Percentiles rank a stretch among this genome's conserved stretches.
Conservation (phyloP, 53 echinoderm and acorn worm genomes). For the Luidia sarsii region DNA sequence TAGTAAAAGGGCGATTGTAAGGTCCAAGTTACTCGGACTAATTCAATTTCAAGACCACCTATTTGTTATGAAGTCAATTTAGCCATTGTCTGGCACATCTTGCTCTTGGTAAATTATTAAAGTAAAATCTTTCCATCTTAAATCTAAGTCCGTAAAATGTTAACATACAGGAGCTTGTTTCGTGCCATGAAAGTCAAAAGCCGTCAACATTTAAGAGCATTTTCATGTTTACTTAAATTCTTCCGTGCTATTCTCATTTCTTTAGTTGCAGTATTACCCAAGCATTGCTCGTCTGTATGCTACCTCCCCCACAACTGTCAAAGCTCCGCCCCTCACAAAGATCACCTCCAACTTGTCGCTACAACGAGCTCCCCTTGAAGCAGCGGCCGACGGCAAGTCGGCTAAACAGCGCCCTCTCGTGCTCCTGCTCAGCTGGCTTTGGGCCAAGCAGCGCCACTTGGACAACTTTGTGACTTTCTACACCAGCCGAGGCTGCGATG, state of each 20-base stretch:
- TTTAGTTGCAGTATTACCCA: slow-evolving; percentile 49
- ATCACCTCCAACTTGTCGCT: slow-evolving; percentile 69
- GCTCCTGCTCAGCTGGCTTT: slow-evolving; percentile 88
- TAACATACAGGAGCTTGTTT: neutral
- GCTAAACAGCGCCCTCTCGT: slow-evolving; percentile 76
- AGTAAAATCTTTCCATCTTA: too few species aligned
- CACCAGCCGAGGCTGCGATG: slow-evolving; percentile 81
- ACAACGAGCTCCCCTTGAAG: slow-evolving; percentile 44
- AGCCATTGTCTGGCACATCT: too few species aligned
- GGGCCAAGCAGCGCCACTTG: slow-evolving; percentile 89
- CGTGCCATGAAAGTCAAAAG: too few species aligned
- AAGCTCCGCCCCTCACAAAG: slow-evolving; percentile 45
- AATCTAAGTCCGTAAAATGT: too few species aligned
- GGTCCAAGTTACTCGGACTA: too few species aligned
- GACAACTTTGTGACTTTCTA: slow-evolving; percentile 75
- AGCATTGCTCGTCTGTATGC: slow-evolving; percentile 41
- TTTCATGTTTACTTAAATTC: too few species aligned
- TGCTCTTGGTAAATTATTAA: too few species aligned
- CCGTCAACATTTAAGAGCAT: neutral
- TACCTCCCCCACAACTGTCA: neutral
- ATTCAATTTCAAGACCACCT: too few species aligned
- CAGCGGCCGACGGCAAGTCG: neutral
- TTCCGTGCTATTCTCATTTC: neutral
- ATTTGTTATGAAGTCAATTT: too few species aligned
- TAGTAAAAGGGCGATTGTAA: too few species aligned